Evolutionary conservation across 2,888 invertebrate genomes (phyloP).

Genomic region (Chromoteleia sp.): DNA sequence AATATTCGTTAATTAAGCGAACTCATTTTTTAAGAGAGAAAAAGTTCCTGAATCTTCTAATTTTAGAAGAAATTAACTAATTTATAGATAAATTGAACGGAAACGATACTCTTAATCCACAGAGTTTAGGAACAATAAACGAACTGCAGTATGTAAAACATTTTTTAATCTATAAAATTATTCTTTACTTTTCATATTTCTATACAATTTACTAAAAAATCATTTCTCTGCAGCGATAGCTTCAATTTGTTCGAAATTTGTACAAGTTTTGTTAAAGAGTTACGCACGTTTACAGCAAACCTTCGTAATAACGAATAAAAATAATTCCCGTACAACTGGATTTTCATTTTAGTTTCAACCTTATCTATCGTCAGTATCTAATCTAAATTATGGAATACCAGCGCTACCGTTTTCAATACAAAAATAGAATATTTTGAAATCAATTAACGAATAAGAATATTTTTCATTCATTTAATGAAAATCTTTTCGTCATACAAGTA

Average conservation of each 20-base stretch:
- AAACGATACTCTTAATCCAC: too few species aligned
- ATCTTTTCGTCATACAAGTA: background rate
- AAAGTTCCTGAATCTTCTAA: slow-evolving; percentile 2
- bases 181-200: too few species aligned
- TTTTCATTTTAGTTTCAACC: slow-evolving; percentile 17
- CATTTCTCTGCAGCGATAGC: too few species aligned
- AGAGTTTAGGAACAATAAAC: too few species aligned
- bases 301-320: slow-evolving; percentile 7
- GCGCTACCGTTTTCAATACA: slow-evolving; percentile 17
- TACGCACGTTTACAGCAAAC: too few species aligned
- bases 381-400: slow-evolving; percentile 16
- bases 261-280: too few species aligned
- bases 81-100: slow-evolving; percentile 12
- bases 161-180: too few species aligned
- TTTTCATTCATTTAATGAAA: too few species aligned
- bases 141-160: too few species aligned
- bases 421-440: background rate
- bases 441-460: background rate
- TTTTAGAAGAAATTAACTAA: background rate
- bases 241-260: too few species aligned
- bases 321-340: slow-evolving; percentile 12
- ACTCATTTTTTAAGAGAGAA: slow-evolving; percentile 23
- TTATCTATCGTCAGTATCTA: slow-evolving; percentile 31
- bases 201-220: too few species aligned
- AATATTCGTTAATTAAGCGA: slow-evolving; percentile 38